A percentile compares a stretch with the other conserved stretches of the same genome.
phyloP scores from a whole-genome alignment of 2,113 vertebrate species.

The Ovis aries region DNA sequence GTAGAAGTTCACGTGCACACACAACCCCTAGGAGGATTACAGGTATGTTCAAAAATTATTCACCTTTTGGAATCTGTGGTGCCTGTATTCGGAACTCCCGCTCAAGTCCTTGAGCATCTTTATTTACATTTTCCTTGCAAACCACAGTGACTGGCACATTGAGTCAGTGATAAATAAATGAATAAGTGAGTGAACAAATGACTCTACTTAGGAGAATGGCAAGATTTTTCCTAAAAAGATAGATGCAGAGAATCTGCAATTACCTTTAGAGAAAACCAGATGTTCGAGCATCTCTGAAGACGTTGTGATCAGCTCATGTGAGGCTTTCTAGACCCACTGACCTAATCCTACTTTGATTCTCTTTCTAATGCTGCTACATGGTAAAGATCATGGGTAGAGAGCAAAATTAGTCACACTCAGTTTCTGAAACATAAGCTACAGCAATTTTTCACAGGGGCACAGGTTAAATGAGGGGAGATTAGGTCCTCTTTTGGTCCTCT shows the following conservation, averaged over 20 bases:
- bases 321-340: background rate
- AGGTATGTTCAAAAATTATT: background rate
- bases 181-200: background rate
- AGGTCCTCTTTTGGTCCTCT: background rate
- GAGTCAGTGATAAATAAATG: background rate
- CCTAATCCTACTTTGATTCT: background rate
- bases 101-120: background rate
- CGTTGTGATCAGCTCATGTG: background rate
- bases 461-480: slow-evolving; percentile 47
- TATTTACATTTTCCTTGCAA: background rate
- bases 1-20: background rate
- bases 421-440: slow-evolving; percentile 50
- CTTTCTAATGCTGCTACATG: background rate
- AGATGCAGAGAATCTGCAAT: background rate
- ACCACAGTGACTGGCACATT: background rate
- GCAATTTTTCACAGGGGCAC: slow-evolving; percentile 50
- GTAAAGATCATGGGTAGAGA: background rate
- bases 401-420: background rate
- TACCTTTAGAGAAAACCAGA: background rate
- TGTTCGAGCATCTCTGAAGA: background rate
- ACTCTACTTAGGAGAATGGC: background rate
- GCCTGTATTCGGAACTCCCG: background rate
- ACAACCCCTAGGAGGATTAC: background rate
- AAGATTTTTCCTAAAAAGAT: background rate
- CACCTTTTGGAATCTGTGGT: background rate